These are phyloP conservation scores for Bucorvus abyssinicus DNA, from an alignment of 2,797 vertebrate species.

Conservation along the genomic window DNA sequence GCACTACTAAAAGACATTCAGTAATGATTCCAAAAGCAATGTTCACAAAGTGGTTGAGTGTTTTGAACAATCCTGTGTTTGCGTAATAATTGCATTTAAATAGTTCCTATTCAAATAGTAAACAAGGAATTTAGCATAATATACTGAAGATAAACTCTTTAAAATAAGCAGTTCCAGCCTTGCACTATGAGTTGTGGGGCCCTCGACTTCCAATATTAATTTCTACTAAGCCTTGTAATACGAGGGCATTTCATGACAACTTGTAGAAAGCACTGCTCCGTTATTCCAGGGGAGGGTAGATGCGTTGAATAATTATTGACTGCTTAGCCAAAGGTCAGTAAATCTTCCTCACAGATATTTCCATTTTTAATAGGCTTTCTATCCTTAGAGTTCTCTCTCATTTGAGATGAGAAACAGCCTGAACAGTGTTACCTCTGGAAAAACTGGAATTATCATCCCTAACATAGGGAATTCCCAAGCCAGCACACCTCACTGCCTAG, in stretches of 20 bases:
- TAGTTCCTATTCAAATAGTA: background rate
- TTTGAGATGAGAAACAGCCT: background rate
- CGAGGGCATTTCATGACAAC: background rate
- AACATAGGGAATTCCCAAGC: background rate
- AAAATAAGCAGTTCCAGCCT: background rate
- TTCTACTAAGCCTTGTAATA: background rate
- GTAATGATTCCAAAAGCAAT: background rate
- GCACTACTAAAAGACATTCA: background rate
- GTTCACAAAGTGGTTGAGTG: background rate
- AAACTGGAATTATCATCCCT: background rate
- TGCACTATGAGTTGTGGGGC: background rate
- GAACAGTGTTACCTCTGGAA: background rate
- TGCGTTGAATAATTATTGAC: background rate
- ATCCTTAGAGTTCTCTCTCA: background rate
- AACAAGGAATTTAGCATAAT: background rate
- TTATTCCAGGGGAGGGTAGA: background rate
- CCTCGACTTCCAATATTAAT: rapidly evolving
- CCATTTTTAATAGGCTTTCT: background rate
- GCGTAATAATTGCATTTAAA: background rate
- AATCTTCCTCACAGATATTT: background rate
- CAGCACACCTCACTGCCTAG: background rate
- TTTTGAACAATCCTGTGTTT: background rate
- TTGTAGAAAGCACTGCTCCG: background rate
- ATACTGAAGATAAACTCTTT: background rate
- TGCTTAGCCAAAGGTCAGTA: background rate